phyloP scores from a whole-genome alignment of 2,797 vertebrate genomes.

The Enteromius treurensis region DNA sequence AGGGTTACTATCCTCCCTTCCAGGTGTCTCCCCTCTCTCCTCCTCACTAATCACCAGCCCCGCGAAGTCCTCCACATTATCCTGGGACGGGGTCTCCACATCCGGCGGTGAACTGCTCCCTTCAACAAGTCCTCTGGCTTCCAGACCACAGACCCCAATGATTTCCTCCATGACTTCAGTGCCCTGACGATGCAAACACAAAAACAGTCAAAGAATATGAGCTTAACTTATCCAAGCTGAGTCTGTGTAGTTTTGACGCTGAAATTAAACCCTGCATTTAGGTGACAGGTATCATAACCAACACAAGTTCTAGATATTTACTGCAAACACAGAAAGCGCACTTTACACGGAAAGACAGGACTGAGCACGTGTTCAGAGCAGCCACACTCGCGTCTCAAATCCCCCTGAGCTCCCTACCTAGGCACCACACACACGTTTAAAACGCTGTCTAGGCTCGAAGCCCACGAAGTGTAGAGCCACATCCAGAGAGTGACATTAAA shows the following conservation, averaged over 20 bases:
- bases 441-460: not conserved
- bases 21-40: constrained; percentile 86
- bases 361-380: constrained; percentile 49
- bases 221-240: not conserved
- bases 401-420: not conserved
- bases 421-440: not conserved
- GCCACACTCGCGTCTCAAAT: constrained; percentile 24
- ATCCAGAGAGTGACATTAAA: not conserved
- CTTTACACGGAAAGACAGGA: constrained; percentile 48
- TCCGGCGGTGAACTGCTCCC: constrained; percentile 73
- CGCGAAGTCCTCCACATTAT: constrained; percentile 68
- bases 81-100: constrained; percentile 74
- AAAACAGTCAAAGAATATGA: not conserved
- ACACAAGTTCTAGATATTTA: constrained; percentile 23
- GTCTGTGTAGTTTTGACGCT: not conserved
- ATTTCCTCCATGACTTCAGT: constrained; percentile 78
- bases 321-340: not conserved
- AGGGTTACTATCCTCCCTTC: constrained; percentile 84
- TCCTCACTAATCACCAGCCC: constrained; percentile 71
- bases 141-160: constrained; percentile 76
- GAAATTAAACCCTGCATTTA: not conserved
- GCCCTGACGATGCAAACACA: constrained; percentile 64
- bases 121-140: constrained; percentile 76
- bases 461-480: not conserved
- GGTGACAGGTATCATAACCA: not conserved